Base-by-base conservation (phyloP, 2,888 invertebrate genomes). In the Orchesellides sinensis region DNA sequence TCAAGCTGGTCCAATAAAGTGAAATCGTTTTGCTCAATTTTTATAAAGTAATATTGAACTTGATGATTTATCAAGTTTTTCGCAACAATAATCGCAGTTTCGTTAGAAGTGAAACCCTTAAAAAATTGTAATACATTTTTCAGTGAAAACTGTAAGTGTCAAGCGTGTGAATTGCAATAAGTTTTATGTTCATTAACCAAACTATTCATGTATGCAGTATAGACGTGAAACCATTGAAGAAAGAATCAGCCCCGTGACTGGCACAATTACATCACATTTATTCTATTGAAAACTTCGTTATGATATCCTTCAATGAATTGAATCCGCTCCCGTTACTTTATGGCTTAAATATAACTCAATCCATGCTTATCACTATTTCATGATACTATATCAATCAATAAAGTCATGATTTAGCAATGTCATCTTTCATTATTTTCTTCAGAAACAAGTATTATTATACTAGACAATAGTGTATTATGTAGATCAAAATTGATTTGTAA, bases 361-460 rank as follows among this genome's bases (percentile, higher is more conserved):
- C 52, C 19, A 61, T 61, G 12, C 59, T 59, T 72, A 72, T 72
- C 59, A 59, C 12, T 12, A 69, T 56, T 32, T 21, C 52, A 32
- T 8, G 19, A 17, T 8, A 19, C 14, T 40, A 3, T 49, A 49
- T 49, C 19, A 40, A n/a, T 14, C 40, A 54, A 69, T 65, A 23
- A 66, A 56, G 65, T 66, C 59, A 56, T 75, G 66, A 56, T 47
- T 66, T 29, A 45, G 54, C 45, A 35, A 29, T 56, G 75, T 75
- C 75, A 66, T 75, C 75, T 56, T 75, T 75, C 52, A 75, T 75
- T 75, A 56, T 21, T 6, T 27, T 75, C 65, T 65, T 52, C 65
- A 21, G 47, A 14, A 10, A 40, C 2, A 21, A 23, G 40, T 17
- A 40, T 23, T 54, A 54, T 54, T 19, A 54, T 70, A 21, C 40